Base-by-base conservation (phyloP, 2,113 vertebrate species). In the Odontesthes bonariensis region DNA sequence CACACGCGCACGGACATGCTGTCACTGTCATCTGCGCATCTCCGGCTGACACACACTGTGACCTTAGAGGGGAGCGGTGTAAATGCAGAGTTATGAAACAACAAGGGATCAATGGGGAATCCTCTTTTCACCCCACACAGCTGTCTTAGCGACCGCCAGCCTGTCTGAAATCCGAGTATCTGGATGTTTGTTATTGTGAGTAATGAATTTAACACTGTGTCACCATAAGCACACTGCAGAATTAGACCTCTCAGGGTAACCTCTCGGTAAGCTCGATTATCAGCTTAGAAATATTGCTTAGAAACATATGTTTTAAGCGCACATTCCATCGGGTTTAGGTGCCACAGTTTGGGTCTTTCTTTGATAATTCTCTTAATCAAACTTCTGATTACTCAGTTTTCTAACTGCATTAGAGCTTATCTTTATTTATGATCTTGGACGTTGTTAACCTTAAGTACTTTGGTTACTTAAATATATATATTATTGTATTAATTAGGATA, bases 51-150 rank as follows among this genome's bases (percentile, higher is more conserved):
- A 73, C 75, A 47, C 69, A 22, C 42, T 46, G 53, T 82, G 83
- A 84, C 88, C 81, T 81, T 31, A 69, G 61, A 47, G 20, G 46
- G 54, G 35, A 69, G 32, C 62, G 11, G 61, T 46, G 60, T 71
- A 65, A 67, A 73, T 53, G 53, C 69, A 63, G 53, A 69, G 72
- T 73, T 83, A 81, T 49, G 59, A 85, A 80, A 88, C 52, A 72
- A 69, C 46, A 57, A 57, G n/a, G 73, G 72, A 82, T 85, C 86
- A 58, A 77, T 78, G 31, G 5, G 69, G 76, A 85, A 84, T 85
- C 69, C 84, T 75, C 75, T 77, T 81, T 76, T 23, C 44, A 49
- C 44, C 55, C 17, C 27, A 35, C 62, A 44, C 16, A 0, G 54
- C 46, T 16, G 38, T 62, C 69, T 79, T 58, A 53, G 72, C 56